These are phyloP conservation scores for Cyclophora albipunctata DNA, from an alignment of 2,888 invertebrate genomes.

Conservation along the genomic window DNA sequence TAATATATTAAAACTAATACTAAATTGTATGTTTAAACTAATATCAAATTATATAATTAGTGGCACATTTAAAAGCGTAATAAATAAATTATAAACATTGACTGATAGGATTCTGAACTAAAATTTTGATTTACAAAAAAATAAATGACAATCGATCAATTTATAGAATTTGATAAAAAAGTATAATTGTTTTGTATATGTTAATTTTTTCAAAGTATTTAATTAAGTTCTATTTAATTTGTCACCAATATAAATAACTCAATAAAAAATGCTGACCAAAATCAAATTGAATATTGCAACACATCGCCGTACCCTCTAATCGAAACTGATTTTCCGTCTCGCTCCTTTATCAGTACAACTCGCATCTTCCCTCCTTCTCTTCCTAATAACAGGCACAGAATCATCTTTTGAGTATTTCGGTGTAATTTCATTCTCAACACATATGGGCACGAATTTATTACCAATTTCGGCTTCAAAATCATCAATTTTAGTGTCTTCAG, in stretches of 20 bases:
- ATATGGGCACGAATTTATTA: slow-evolving; percentile 16
- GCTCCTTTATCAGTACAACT: slow-evolving; percentile 21
- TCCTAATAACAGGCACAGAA: slow-evolving; percentile 23
- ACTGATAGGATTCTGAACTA: too few species aligned
- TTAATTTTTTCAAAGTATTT: too few species aligned
- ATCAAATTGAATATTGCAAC: too few species aligned
- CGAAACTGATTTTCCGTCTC: slow-evolving; percentile 40
- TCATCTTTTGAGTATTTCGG: slow-evolving; percentile 29
- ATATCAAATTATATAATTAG: slow-evolving; percentile 6
- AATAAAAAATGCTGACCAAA: too few species aligned
- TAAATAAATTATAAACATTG: neutral
- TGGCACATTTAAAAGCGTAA: slow-evolving; percentile 20
- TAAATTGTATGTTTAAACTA: neutral
- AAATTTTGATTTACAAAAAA: too few species aligned
- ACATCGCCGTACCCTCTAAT: slow-evolving; percentile 10
- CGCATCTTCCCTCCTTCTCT: slow-evolving; percentile 24
- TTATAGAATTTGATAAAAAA: too few species aligned
- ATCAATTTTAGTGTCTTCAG: neutral
- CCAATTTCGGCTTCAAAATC: neutral
- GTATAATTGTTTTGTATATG: too few species aligned
- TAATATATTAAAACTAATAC: slow-evolving; percentile 4
- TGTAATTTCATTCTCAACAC: slow-evolving; percentile 37
- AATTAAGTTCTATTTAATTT: too few species aligned
- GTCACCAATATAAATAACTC: too few species aligned
- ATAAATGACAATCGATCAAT: too few species aligned